Evolutionary conservation across 2,888 invertebrate species (phyloP), one percentile per base, ranked within the genome.

Genomic region (Orthonychiurus folsomi): DNA sequence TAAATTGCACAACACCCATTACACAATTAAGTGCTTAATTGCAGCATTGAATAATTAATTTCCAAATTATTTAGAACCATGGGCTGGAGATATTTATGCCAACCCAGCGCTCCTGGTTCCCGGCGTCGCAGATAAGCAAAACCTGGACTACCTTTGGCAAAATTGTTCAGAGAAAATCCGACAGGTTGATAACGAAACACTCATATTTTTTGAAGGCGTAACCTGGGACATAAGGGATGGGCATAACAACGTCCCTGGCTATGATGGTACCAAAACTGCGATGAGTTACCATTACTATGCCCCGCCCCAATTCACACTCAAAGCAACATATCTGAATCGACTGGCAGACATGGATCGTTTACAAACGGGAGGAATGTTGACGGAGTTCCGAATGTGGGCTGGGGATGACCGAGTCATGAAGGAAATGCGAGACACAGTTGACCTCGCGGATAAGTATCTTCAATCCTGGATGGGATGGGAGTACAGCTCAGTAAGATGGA

Each of bases 381-480:
- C 59, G 18, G 59, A 59, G 25, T 59, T 59, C 21, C 59, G 59
- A 5, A 54, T 54, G 52, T 59, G 59, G 59, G 59, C 52, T 23
- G 59, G 21, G 3, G 52, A 52, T 20, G 26, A 20, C 48, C 50
- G 21, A 3, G 59, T 59, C 37, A n/a, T n/a, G 3, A 12, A 18
- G 18, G 12, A 23, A 23, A 23, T 59, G 21, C 5, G 52, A n/a
- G 50, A 21, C 24, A 59, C 59, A 3, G n/a, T 59, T 3, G 25
- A 59, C 20, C 21, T 23, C 5, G 50, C 59, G 12, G 59, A 59
- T 23, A 25, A 52, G 37, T 52, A 55, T 23, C 50, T 59, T 3
- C 59, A 59, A 25, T 59, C 59, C 21, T 59, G 59, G 59, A 53
- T 59, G 15, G 59, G 59, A 54, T 59, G 59, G 59, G 59, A 26